Conservation (phyloP, 1,140 invertebrate species). For the Drosophila guanche region DNA sequence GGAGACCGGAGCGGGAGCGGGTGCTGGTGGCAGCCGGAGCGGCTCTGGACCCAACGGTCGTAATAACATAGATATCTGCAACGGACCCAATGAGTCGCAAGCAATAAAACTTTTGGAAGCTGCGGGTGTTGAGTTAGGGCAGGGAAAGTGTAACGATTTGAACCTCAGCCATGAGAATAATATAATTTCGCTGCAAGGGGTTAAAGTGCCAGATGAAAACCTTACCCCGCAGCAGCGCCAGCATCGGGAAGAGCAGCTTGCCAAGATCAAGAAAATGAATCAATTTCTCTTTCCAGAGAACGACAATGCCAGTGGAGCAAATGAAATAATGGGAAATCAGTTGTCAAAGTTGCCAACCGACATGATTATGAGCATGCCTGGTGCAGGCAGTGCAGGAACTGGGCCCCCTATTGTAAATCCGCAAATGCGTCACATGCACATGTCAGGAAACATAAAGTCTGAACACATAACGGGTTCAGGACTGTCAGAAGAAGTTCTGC, state of each 20-base stretch:
- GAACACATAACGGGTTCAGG: constrained; percentile 36
- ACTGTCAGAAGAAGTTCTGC: constrained; percentile 47
- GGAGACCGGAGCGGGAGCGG: constrained; percentile 46
- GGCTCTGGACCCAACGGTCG: constrained; percentile 20
- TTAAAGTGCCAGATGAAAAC: constrained; percentile 97
- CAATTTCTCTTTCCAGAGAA: constrained; percentile 94
- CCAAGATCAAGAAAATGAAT: constrained; percentile 95
- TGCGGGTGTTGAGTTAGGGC: constrained; percentile 58
- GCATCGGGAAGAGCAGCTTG: constrained; percentile 95
- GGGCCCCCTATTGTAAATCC: constrained; percentile 40
- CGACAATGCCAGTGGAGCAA: constrained; percentile 32
- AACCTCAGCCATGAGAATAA: constrained; percentile 61
- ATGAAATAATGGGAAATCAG: constrained; percentile 12
- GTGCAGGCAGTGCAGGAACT: constrained; percentile 13
- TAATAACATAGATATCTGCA: constrained; percentile 29
- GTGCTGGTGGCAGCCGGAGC: neutral
- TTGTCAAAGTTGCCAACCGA: constrained; percentile 26
- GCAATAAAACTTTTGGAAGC: constrained; percentile 62
- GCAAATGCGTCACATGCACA: constrained; percentile 54
- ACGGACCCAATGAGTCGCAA: constrained; percentile 45
- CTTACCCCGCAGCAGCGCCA: constrained; percentile 97
- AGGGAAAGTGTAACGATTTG: constrained; percentile 51
- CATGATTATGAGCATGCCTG: constrained; percentile 54
- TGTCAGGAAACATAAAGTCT: constrained; percentile 28
- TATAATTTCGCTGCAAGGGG: constrained; percentile 88